A percentile compares a stretch with the other conserved stretches of the same genome.
Evolutionary conservation across 2,797 vertebrate species (phyloP).

Genomic region (Intellagama lesueurii): DNA sequence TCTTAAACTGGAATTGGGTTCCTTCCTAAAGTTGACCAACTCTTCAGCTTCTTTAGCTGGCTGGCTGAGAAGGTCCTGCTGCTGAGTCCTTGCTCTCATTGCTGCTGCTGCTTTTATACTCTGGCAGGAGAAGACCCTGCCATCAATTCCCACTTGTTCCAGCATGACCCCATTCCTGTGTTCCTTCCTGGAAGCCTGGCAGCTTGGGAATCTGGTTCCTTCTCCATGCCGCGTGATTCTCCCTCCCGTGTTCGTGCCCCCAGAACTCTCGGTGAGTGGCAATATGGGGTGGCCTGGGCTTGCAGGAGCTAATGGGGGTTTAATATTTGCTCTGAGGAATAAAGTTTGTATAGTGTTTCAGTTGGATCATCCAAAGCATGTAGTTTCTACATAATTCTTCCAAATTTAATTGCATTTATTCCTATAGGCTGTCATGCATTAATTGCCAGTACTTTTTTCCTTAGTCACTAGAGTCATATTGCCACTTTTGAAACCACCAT

Average conservation of each 20-base stretch:
- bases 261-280: conserved; percentile 37
- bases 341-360: neutral
- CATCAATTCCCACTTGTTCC: conserved; percentile 30
- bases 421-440: neutral
- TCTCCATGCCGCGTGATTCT: conserved; percentile 28
- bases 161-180: conserved; percentile 39
- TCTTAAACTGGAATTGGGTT: conserved; percentile 3
- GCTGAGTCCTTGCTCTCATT: conserved; percentile 19
- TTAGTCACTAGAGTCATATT: neutral
- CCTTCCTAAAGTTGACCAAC: conserved; percentile 6
- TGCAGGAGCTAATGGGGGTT: neutral
- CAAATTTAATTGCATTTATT: neutral
- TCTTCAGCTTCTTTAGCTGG: conserved; percentile 10
- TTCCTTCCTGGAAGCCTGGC: conserved; percentile 42
- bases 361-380: neutral
- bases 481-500: neutral
- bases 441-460: conserved; percentile 7
- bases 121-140: conserved; percentile 44
- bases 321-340: neutral
- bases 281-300: neutral
- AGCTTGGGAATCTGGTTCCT: conserved; percentile 43
- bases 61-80: conserved; percentile 2
- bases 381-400: neutral
- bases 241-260: conserved; percentile 32
- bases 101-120: conserved; percentile 37